Evolutionary conservation across 2,888 invertebrate genomes (phyloP).

Genomic region (Anticlea derivata): DNA sequence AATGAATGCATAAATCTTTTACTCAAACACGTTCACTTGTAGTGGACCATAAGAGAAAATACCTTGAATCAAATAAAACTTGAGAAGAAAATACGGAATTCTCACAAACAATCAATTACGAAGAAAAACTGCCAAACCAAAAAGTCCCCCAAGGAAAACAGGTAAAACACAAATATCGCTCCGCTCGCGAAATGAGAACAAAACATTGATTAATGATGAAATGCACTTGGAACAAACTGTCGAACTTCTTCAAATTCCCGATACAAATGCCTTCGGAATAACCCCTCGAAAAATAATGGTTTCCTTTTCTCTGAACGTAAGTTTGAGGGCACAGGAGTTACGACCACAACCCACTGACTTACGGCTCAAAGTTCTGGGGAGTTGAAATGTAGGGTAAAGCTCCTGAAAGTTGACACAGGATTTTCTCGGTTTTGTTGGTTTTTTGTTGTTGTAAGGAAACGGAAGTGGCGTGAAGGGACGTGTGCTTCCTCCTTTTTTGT

Average conservation of each 20-base stretch:
- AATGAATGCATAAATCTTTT: too few species aligned
- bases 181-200: slow-evolving; percentile 59
- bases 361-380: slow-evolving; percentile 36
- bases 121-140: slow-evolving; percentile 69
- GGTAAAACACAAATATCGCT: slow-evolving; percentile 76
- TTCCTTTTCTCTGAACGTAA: slow-evolving; percentile 57
- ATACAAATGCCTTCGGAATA: slow-evolving; percentile 79
- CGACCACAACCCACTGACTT: slow-evolving; percentile 8
- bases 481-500: slow-evolving; percentile 81
- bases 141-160: slow-evolving; percentile 63
- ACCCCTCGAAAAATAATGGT: slow-evolving; percentile 81
- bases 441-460: slow-evolving; percentile 74
- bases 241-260: slow-evolving; percentile 82
- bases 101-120: slow-evolving; percentile 76
- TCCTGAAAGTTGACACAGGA: slow-evolving; percentile 59
- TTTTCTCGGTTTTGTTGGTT: slow-evolving; percentile 75
- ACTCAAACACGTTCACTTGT: too few species aligned
- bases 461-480: slow-evolving; percentile 76
- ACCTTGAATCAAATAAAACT: too few species aligned
- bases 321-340: slow-evolving; percentile 24
- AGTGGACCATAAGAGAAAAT: too few species aligned
- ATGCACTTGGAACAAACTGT: slow-evolving; percentile 84
- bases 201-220: slow-evolving; percentile 83
- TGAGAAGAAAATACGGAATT: slow-evolving; percentile 38
- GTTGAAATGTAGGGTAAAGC: slow-evolving; percentile 50